Evolutionary conservation across 2,797 vertebrate species (phyloP).

Genomic region (Masticophis lateralis): DNA sequence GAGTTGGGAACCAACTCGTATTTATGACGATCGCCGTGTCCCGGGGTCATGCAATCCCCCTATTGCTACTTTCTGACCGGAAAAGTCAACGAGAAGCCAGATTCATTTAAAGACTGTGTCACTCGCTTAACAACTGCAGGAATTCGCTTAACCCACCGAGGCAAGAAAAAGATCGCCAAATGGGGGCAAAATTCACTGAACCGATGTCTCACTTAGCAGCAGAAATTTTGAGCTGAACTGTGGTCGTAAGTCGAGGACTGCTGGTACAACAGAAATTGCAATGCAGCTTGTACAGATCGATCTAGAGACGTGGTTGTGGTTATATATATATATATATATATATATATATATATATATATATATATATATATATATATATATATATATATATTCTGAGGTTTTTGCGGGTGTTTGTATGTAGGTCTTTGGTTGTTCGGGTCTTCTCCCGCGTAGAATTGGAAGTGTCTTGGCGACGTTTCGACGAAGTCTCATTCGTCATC

Average conservation of each 20-base stretch:
- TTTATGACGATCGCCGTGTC: not conserved
- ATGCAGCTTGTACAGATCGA: not conserved
- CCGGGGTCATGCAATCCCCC: rapidly evolving
- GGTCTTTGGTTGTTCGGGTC: too few species aligned
- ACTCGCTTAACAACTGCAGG: not conserved
- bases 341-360: too few species aligned
- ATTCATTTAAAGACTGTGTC: not conserved
- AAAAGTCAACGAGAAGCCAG: not conserved
- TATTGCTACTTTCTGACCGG: not conserved
- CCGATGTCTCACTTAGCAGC: not conserved
- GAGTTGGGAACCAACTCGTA: not conserved
- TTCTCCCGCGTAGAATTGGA: too few species aligned
- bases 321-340: too few species aligned
- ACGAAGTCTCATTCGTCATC: too few species aligned
- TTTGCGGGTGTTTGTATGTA: too few species aligned
- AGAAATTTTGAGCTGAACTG: not conserved
- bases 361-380: too few species aligned
- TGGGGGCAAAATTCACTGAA: not conserved
- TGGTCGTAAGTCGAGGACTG: not conserved
- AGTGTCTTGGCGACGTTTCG: too few species aligned
- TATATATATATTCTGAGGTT: too few species aligned
- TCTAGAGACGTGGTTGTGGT: not conserved
- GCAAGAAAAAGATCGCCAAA: not conserved
- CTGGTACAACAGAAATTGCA: not conserved
- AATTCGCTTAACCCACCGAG: not conserved